A percentile compares a stretch with the other conserved stretches of the same genome.
These are phyloP conservation scores for Pagrus major DNA, from an alignment of 2,113 vertebrate species.

Conservation along the genomic window DNA sequence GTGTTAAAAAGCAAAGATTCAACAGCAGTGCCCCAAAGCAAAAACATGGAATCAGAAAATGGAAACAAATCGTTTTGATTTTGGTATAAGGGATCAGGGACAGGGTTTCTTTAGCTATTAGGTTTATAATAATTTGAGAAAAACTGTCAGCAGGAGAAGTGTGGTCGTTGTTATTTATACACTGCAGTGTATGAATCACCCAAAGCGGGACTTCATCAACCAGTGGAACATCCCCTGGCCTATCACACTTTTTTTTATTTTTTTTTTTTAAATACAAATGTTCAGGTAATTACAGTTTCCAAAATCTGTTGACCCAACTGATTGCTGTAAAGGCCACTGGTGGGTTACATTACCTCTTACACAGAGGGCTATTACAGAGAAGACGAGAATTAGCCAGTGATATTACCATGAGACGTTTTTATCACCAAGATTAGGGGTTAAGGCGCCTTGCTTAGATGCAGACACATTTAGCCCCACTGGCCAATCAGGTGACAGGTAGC, in stretches of 20 bases:
- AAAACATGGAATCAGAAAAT: not conserved
- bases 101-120: not conserved
- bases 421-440: slow-evolving; percentile 87
- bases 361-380: slow-evolving; percentile 26
- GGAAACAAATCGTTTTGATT: not conserved
- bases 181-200: not conserved
- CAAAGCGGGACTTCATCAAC: not conserved
- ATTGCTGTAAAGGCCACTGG: slow-evolving; percentile 12
- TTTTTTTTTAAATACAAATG: not conserved
- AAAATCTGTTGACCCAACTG: not conserved
- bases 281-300: not conserved
- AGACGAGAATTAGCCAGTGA: slow-evolving; percentile 78
- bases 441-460: slow-evolving; percentile 75
- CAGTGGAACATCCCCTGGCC: not conserved
- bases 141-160: not conserved
- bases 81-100: not conserved
- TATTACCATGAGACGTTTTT: slow-evolving; percentile 76
- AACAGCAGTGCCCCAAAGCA: not conserved
- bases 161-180: not conserved
- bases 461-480: slow-evolving; percentile 65
- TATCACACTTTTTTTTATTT: not conserved
- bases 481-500: slow-evolving; percentile 79
- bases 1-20: not conserved
- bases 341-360: slow-evolving; percentile 42
- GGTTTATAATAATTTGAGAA: not conserved